Evolutionary conservation across 2,888 invertebrate genomes (phyloP), one percentile per base, ranked within the genome.

Genomic region (Muschampia plurimacula): DNA sequence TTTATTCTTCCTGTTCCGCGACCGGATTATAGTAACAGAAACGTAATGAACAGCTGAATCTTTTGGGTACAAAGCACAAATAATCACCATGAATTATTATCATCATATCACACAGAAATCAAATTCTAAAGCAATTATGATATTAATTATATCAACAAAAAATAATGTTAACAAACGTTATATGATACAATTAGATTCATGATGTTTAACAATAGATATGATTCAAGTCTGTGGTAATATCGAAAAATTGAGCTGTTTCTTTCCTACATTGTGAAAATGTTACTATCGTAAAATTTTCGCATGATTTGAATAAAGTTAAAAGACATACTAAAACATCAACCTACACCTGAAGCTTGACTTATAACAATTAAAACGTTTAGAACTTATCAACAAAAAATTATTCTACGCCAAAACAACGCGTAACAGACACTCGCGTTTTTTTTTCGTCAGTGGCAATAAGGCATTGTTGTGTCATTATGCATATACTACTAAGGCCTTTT

Each of bases 141-240:
- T 28, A 28, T 28, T 13, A 49, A 49, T 39, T 39, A 8, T 49
- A 49, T 13, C n/a, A 3, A 49, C 46, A 49, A 49, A 13, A 49
- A 49, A 49, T n/a, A 49, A 49, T 49, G n/a, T n/a, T 49, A 49
- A 49, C 46, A 49, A 49, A 49, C 46, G 46, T 49, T 49, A 49
- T n/a, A 39, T 39, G 8, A 39, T 39, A n/a, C 8, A 49, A n/a
- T 2, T 49, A 3, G 8, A 49, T 49, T 49, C 0, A 49, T 49
- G 10, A 49, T 5, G 28, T 2, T 28, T 49, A 2, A 49, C 3
- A 49, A n/a, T 49, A 28, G 28, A 28, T 1, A 28, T 28, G 13
- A 49, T n/a, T 49, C n/a, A n/a, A 49, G 13, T 49, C 2, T 13
- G 4, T 49, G 46, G n/a, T 39, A 32, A 32, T 32, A 41, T 41